Conservation (phyloP, 1,140 invertebrate species). For the Drosophila melanica region DNA sequence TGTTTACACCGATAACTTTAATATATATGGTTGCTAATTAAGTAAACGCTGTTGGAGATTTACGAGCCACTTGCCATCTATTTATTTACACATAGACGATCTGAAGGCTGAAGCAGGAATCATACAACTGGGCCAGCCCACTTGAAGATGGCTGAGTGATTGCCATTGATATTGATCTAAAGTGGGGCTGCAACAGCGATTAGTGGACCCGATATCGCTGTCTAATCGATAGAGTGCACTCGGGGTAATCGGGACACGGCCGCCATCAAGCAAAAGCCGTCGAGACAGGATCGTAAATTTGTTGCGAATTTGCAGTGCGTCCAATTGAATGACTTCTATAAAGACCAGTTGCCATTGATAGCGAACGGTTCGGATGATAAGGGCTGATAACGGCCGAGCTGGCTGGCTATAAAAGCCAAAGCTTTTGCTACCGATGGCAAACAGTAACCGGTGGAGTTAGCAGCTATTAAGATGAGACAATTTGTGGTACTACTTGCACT, state of each 20-base stretch:
- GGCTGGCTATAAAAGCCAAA: constrained; percentile 51
- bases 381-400: neutral
- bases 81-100: constrained; percentile 30
- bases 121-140: constrained; percentile 12
- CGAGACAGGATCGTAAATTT: constrained; percentile 59
- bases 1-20: constrained; percentile 37
- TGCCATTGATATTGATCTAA: constrained; percentile 38
- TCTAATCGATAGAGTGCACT: neutral
- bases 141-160: constrained; percentile 14
- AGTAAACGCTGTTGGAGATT: constrained; percentile 19
- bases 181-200: constrained; percentile 21
- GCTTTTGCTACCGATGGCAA: constrained; percentile 11
- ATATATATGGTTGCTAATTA: constrained; percentile 34
- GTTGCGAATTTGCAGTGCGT: constrained; percentile 1
- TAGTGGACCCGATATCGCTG: neutral
- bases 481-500: constrained; percentile 64
- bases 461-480: constrained; percentile 59
- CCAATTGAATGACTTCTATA: constrained; percentile 13
- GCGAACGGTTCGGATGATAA: constrained; percentile 38
- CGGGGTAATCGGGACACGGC: constrained; percentile 34
- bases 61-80: constrained; percentile 24
- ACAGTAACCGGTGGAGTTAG: constrained; percentile 15
- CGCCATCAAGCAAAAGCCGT: neutral
- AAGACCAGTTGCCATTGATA: constrained; percentile 32
- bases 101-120: neutral